Evolutionary conservation across 2,797 vertebrate species (phyloP).

Genomic region (Smutsia temminckii): DNA sequence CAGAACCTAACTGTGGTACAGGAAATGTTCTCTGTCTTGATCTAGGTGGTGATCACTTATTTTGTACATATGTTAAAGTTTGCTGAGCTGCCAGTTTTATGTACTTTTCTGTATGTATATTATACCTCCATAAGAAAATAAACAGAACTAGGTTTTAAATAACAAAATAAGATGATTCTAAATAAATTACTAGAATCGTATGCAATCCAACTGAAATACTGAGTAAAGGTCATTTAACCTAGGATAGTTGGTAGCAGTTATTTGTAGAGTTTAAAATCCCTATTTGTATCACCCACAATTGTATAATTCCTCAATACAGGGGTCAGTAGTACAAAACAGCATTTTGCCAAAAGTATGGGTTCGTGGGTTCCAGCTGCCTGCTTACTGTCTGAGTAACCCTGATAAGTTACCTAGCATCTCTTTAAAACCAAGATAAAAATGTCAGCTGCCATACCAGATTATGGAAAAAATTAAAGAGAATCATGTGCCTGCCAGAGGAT

Average conservation of each 20-base stretch:
- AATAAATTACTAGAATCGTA: not conserved
- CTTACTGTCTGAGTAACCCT: not conserved
- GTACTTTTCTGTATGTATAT: not conserved
- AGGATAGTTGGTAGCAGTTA: not conserved
- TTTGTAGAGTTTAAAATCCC: not conserved
- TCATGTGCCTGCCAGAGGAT: not conserved
- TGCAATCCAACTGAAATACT: not conserved
- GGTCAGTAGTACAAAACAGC: not conserved
- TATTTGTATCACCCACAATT: not conserved
- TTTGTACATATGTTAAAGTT: not conserved
- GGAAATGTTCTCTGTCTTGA: not conserved
- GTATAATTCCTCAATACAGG: not conserved
- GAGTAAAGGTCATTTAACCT: not conserved
- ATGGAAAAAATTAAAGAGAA: not conserved
- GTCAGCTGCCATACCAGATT: not conserved
- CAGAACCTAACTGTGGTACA: not conserved
- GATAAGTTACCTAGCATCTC: not conserved
- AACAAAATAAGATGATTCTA: not conserved
- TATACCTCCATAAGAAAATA: not conserved
- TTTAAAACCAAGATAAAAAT: not conserved
- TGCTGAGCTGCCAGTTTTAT: not conserved
- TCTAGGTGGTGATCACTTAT: not conserved
- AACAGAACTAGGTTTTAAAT: not conserved
- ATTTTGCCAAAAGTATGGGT: not conserved
- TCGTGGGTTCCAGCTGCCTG: not conserved